Base-by-base conservation (phyloP, 1,140 invertebrate genomes). In the Mizuhopecten yessoensis region DNA sequence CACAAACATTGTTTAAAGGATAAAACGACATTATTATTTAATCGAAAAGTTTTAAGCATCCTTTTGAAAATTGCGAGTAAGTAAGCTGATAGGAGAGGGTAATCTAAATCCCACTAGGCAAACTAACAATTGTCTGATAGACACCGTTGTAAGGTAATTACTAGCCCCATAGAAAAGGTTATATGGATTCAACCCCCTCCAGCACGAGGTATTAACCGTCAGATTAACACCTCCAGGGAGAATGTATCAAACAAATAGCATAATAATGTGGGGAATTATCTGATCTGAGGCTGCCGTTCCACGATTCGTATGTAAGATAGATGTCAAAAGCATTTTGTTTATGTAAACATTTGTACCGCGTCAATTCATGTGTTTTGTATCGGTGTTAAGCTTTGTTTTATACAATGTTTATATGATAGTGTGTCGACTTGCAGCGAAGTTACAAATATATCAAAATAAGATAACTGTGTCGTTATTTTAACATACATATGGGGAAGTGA, bases 41-140 rank as follows among this genome's bases (percentile, higher is more conserved):
- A 75, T 75, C n/a, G 57, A 75, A 75, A 75, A 23, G 23, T 75
- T 3, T 75, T 29, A 75, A 75, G 57, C 42, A 75, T 75, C 57
- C 57, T 75, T 75, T n/a, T 75, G 11, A 5, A 29, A 75, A 75
- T 75, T 29, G 57, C n/a, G 57, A 23, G 5, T 17, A 7, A 29
- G 57, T 75, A 75, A 75, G 57, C 29, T 75, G 23, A 75, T 75
- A 75, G n/a, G 57, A 75, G 9, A 75, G 1, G 57, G 57, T 75
- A 75, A 75, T 75, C 57, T 75, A 75, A 75, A 75, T 75, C 57
- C 57, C 57, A 75, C 57, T n/a, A 75, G 57, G 57, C 1, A 29
- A 17, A 75, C 11, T 75, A n/a, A 75, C 57, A 75, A 75, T 75
- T 29, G n/a, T 75, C 57, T 75, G n/a, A n/a, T n/a, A n/a, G n/a